A percentile compares a stretch with the other conserved stretches of the same genome.
These are phyloP conservation scores for Lymantria monacha DNA, from an alignment of 2,888 invertebrate species.

Conservation along the genomic window DNA sequence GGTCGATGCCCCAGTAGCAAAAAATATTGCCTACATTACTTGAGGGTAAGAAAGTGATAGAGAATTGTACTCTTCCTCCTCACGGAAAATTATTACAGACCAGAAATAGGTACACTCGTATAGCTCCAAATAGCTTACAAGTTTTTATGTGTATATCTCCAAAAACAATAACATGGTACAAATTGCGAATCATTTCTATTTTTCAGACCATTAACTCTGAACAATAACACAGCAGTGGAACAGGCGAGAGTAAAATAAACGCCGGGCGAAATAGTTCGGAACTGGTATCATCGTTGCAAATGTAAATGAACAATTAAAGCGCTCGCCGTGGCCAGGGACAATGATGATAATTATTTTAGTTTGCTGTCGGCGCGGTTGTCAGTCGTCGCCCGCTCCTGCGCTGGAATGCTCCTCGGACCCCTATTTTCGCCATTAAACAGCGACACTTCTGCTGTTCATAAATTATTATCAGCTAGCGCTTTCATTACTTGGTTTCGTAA, in stretches of 20 bases:
- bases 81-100: no score
- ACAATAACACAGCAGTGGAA: conserved; percentile 72
- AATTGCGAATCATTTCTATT: conserved; percentile 77
- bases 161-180: conserved; percentile 60
- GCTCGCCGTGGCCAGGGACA: conserved; percentile 77
- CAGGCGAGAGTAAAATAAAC: conserved; percentile 73
- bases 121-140: conserved; percentile 13
- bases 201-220: conserved; percentile 77
- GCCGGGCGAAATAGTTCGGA: conserved; percentile 75
- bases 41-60: no score
- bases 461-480: conserved; percentile 80
- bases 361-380: conserved; percentile 76
- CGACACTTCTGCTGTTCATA: conserved; percentile 81
- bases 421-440: conserved; percentile 74
- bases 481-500: conserved; percentile 76
- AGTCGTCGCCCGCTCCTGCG: conserved; percentile 55
- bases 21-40: no score
- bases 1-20: no score
- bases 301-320: conserved; percentile 82
- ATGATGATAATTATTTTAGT: conserved; percentile 83
- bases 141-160: conserved; percentile 43
- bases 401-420: conserved; percentile 76
- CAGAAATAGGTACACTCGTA: no score
- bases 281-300: conserved; percentile 81
- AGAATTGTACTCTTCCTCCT: no score